Conservation (phyloP, 2,797 vertebrate species). For the Hemitrygon akajei region DNA sequence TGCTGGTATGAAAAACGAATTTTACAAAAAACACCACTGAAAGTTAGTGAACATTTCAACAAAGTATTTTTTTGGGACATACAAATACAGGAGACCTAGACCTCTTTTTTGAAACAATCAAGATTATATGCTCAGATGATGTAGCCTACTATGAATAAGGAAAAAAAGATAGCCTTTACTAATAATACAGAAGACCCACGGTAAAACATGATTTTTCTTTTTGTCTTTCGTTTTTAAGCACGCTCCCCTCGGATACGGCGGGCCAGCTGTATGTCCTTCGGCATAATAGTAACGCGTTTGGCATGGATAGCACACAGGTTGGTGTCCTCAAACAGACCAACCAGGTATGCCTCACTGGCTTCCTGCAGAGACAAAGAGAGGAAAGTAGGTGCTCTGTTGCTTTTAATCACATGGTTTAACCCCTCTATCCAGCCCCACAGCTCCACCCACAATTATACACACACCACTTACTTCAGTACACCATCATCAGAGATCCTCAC, state of each 20-base stretch:
- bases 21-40: constrained; percentile 25
- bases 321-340: constrained; percentile 75
- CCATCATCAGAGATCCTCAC: neutral
- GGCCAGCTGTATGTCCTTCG: constrained; percentile 76
- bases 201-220: neutral
- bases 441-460: neutral
- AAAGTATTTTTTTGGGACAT: neutral
- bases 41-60: constrained; percentile 29
- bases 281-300: constrained; percentile 77
- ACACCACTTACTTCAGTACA: too few species aligned
- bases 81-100: constrained; percentile 29
- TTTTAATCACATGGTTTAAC: neutral
- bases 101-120: neutral
- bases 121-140: constrained; percentile 20
- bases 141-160: constrained; percentile 18
- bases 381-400: neutral
- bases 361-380: constrained; percentile 53
- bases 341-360: constrained; percentile 74
- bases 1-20: constrained; percentile 31
- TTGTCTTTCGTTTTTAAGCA: constrained; percentile 52
- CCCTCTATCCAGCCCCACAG: neutral
- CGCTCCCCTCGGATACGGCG: constrained; percentile 73
- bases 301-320: constrained; percentile 76
- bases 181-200: constrained; percentile 28
- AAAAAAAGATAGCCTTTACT: constrained; percentile 24